Conservation (phyloP, 2,113 vertebrate species). For the Octodon degus region DNA sequence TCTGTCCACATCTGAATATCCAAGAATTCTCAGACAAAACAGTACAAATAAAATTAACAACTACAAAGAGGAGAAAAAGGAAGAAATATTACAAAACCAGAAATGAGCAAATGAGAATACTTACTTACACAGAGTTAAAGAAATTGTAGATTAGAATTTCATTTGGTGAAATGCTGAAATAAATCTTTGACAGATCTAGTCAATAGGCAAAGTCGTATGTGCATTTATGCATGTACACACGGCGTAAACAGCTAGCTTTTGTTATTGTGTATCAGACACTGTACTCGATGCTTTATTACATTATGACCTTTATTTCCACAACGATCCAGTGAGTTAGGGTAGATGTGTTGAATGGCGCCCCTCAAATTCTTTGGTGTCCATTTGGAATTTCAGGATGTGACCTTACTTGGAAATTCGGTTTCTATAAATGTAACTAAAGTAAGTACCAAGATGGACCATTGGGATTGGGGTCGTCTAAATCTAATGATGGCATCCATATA, state of each 20-base stretch:
- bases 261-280: not conserved
- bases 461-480: not conserved
- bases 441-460: not conserved
- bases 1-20: not conserved
- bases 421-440: not conserved
- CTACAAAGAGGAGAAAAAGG: not conserved
- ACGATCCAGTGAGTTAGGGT: not conserved
- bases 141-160: not conserved
- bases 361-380: not conserved
- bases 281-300: not conserved
- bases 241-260: not conserved
- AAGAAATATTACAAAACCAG: conserved; percentile 5
- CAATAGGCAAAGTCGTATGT: not conserved
- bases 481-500: not conserved
- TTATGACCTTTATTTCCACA: not conserved
- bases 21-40: not conserved
- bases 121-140: not conserved
- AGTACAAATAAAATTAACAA: not conserved
- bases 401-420: not conserved
- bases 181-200: not conserved
- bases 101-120: conserved; percentile 8
- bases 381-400: not conserved
- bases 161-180: not conserved
- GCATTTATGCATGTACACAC: accelerated
- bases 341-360: not conserved